phyloP scores from a whole-genome alignment of 2,888 invertebrate species.

The Drosophila incognita region DNA sequence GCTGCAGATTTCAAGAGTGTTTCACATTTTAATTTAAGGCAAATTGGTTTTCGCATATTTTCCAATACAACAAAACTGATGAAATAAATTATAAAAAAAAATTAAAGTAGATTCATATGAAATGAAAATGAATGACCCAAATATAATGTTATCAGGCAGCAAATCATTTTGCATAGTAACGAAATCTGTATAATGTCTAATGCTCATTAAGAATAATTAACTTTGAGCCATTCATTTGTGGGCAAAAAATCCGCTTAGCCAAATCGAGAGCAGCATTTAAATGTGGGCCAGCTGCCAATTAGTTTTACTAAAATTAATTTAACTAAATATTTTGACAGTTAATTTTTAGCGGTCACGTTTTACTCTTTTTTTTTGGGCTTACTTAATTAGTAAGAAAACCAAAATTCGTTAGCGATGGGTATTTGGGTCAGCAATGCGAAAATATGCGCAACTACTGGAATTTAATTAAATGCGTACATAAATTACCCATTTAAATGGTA shows the following conservation, averaged over 20 bases:
- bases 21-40: too few relatives aligned
- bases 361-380: constrained; percentile 20
- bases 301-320: constrained; percentile 49
- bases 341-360: constrained; percentile 37
- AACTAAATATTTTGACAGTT: constrained; percentile 53
- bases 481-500: constrained; percentile 74
- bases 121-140: neutral
- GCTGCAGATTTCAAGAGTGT: neutral
- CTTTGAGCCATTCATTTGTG: constrained; percentile 35
- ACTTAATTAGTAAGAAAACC: constrained; percentile 56
- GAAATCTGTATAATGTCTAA: constrained; percentile 42
- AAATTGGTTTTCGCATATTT: neutral
- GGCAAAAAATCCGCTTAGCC: neutral
- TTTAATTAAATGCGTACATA: constrained; percentile 80
- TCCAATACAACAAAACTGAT: neutral
- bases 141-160: neutral
- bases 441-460: constrained; percentile 67
- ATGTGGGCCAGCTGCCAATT: constrained; percentile 36
- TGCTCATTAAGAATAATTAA: constrained; percentile 62
- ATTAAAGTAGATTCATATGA: constrained; percentile 1
- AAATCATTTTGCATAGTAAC: neutral
- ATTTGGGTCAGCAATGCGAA: constrained; percentile 64
- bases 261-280: neutral
- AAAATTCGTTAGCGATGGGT: constrained; percentile 26
- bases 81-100: neutral